Evolutionary conservation across 2,113 vertebrate genomes (phyloP), one percentile per base, ranked within the genome.

Genomic region (Glareola pratincola): DNA sequence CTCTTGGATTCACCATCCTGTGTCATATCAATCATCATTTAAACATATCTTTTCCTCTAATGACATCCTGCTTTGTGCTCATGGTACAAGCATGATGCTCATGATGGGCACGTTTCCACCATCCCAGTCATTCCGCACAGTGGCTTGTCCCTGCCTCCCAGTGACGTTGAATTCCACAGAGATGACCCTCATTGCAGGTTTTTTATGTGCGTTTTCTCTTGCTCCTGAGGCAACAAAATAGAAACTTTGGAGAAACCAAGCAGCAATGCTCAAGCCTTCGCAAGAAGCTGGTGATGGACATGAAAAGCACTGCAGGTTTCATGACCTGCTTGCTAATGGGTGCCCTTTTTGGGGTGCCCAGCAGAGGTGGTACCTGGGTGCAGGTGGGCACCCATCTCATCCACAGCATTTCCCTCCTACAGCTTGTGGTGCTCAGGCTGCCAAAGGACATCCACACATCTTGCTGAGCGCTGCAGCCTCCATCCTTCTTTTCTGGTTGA

Each of bases 91-190:
- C 39, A 7, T 18, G 71, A 53, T 73, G 51, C 59, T 77, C 10
- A 5, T 1, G 6, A 11, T 1, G 4, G 63, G 20, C 4, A 2
- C 11, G 7, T 36, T 56, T 41, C 54, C 23, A 41, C 21, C 27
- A 9, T 63, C 73, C 32, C 22, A 36, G 24, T 32, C 43, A 17
- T 43, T 48, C 34, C 50, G 8, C 2, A 10, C 12, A 64, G 43
- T 8, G 4, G 4, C 43, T 56, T 45, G 27, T 81, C 27, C 15
- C 29, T 37, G 12, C 34, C 18, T 37, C 27, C 36, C 14, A 9
- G 18, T 34, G 43, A 34, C 34, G 22, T 12, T 3, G 1, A 4
- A 9, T 48, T 22, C 59, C 29, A 16, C 18, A 30, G 26, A 39
- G 39, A 4, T 60, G 12, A 37, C 18, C 50, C 37, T 51, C 0